Evolutionary conservation across 1,140 invertebrate genomes (phyloP).

Genomic region (Diorhabda sublineata): DNA sequence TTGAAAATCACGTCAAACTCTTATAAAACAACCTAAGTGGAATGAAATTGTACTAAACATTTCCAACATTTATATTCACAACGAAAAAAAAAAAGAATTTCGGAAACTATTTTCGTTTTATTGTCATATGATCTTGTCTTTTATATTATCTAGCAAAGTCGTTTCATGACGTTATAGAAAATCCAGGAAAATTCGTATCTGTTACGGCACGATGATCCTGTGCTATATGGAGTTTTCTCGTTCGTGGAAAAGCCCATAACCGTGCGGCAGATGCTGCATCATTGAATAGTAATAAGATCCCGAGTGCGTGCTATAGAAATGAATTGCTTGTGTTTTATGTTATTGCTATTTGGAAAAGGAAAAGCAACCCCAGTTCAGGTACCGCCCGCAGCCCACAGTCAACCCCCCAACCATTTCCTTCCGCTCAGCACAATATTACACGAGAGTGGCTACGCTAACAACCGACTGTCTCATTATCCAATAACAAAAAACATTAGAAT

Average conservation of each 20-base stretch:
- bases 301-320: conserved; percentile 41
- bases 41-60: too few relatives aligned
- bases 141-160: not conserved
- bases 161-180: conserved; percentile 10
- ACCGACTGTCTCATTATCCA: not conserved
- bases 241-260: conserved; percentile 35
- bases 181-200: conserved; percentile 8
- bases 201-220: conserved; percentile 16
- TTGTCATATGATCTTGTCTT: not conserved
- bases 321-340: conserved; percentile 44
- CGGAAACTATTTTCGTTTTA: conserved; percentile 4
- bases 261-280: conserved; percentile 37
- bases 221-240: conserved; percentile 27
- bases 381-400: conserved; percentile 6
- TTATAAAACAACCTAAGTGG: too few relatives aligned
- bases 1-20: too few relatives aligned
- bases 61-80: too few relatives aligned
- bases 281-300: conserved; percentile 45
- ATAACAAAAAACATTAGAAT: too few relatives aligned
- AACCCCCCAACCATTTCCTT: not conserved
- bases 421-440: not conserved
- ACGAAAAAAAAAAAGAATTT: too few relatives aligned
- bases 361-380: conserved; percentile 14
- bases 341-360: conserved; percentile 28
- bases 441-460: not conserved